These are phyloP conservation scores for Danionella cerebrum DNA, from an alignment of 2,113 vertebrate genomes.

Conservation along the genomic window DNA sequence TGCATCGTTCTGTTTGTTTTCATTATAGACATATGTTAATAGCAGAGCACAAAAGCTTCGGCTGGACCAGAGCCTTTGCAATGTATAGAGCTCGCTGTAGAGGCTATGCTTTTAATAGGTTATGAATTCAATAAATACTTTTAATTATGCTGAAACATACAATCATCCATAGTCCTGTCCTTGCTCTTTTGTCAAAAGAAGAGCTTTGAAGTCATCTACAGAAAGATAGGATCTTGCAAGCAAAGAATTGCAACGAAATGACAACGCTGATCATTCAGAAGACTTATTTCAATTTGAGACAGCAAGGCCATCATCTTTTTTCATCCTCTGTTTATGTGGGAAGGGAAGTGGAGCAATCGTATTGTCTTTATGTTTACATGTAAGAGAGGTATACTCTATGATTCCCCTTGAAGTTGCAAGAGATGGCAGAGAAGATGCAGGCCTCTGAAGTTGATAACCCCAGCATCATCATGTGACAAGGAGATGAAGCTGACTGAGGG, in stretches of 20 bases:
- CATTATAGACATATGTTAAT: conserved; percentile 47
- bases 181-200: conserved; percentile 1
- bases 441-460: conserved; percentile 33
- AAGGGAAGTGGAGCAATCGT: not conserved
- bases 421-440: conserved; percentile 27
- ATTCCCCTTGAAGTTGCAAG: conserved; percentile 45
- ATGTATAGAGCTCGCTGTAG: not conserved
- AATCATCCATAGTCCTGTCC: not conserved
- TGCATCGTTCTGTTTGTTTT: conserved; percentile 45
- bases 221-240: not conserved
- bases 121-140: not conserved
- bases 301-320: not conserved
- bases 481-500: conserved; percentile 9
- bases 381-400: conserved; percentile 19
- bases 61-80: not conserved
- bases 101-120: not conserved
- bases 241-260: not conserved
- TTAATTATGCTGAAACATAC: not conserved
- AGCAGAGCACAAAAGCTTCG: conserved; percentile 32
- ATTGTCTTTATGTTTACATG: conserved; percentile 14
- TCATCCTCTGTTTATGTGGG: conserved; percentile 7
- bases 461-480: conserved; percentile 27
- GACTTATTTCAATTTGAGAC: conserved; percentile 6
- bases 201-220: not conserved
- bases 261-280: conserved; percentile 15